Evolutionary conservation across 2,113 vertebrate genomes (phyloP).

Genomic region (Rousettus leschenaultii): DNA sequence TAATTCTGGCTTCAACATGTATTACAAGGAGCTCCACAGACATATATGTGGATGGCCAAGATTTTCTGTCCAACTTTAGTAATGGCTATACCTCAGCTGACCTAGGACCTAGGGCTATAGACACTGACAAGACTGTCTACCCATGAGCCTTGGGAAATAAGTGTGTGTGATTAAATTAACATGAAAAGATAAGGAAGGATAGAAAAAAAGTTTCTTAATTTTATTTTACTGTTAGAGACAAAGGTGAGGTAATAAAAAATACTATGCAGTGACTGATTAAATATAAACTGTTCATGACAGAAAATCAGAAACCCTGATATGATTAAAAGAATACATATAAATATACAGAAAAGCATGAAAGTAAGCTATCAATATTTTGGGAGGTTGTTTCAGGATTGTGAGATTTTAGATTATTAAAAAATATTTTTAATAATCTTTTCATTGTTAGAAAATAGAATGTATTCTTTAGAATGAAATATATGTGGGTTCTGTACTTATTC

Average conservation of each 20-base stretch:
- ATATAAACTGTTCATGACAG: not conserved
- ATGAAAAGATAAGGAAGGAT: not conserved
- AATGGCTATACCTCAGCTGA: not conserved
- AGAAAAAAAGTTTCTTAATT: not conserved
- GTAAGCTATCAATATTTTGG: not conserved
- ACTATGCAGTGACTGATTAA: not conserved
- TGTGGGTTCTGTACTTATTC: not conserved
- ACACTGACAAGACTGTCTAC: not conserved
- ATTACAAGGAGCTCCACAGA: not conserved
- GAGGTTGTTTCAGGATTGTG: not conserved
- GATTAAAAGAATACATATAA: not conserved
- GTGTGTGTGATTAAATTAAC: not conserved
- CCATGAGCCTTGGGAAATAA: not conserved
- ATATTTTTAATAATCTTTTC: not conserved
- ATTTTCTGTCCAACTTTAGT: not conserved
- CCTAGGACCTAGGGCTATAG: not conserved
- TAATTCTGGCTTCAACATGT: not conserved
- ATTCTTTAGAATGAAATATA: conserved; percentile 15
- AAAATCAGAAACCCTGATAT: not conserved
- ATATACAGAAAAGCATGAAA: not conserved
- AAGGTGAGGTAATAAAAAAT: not conserved
- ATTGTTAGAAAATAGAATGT: not conserved
- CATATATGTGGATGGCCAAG: not conserved
- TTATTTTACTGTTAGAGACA: not conserved
- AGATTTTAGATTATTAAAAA: not conserved